phyloP scores from a whole-genome alignment of 2,888 invertebrate species.

The Pediacus dermestoides region DNA sequence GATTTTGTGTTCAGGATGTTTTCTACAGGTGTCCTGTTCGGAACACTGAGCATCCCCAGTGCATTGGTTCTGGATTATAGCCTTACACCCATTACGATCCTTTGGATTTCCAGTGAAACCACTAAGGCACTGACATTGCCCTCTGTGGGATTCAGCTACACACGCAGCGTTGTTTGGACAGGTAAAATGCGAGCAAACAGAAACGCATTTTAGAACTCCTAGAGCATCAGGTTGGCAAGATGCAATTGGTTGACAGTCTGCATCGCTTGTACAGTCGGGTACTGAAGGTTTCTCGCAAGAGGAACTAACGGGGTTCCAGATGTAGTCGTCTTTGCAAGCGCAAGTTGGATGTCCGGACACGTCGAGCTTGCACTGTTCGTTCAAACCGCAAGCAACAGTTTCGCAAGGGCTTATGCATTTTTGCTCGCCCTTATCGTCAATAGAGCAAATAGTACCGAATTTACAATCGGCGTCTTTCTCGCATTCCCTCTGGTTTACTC shows the following conservation, averaged over 20 bases:
- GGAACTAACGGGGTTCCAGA: constrained; percentile 81
- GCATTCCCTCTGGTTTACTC: constrained; percentile 60
- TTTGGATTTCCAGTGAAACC: constrained; percentile 88
- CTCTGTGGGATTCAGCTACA: constrained; percentile 67
- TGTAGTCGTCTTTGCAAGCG: constrained; percentile 71
- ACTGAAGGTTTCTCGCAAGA: constrained; percentile 82
- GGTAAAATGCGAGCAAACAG: constrained; percentile 75
- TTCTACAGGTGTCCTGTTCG: constrained; percentile 76
- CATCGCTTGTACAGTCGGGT: constrained; percentile 71
- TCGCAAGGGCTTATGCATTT: constrained; percentile 77
- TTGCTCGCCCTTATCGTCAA: constrained; percentile 59
- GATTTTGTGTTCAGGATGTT: constrained; percentile 54
- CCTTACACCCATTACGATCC: constrained; percentile 81
- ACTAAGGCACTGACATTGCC: constrained; percentile 77
- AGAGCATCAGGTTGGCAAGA: constrained; percentile 81
- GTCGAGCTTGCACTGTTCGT: constrained; percentile 75
- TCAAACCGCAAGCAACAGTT: constrained; percentile 75
- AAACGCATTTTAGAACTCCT: constrained; percentile 78
- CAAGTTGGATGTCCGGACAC: constrained; percentile 68
- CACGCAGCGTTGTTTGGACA: constrained; percentile 84
- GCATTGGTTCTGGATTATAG: constrained; percentile 71
- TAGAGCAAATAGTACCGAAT: constrained; percentile 66
- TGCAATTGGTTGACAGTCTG: constrained; percentile 66
- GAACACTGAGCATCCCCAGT: constrained; percentile 75
- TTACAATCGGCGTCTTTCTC: constrained; percentile 68